Conservation (phyloP, 1,140 invertebrate genomes). For the Drosophila kohkoa region DNA sequence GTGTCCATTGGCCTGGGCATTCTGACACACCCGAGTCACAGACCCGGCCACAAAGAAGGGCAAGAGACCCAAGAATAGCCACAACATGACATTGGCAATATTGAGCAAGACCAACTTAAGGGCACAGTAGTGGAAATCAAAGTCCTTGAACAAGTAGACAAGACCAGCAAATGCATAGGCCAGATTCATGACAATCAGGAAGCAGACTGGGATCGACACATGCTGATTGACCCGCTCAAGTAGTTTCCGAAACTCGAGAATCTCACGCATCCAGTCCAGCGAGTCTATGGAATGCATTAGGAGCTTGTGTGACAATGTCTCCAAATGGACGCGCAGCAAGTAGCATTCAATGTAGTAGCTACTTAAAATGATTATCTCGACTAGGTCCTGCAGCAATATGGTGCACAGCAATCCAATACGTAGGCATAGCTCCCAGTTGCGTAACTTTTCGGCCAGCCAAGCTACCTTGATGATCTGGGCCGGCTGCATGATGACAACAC, state of each 20-base stretch:
- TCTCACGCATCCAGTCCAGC: constrained; percentile 92
- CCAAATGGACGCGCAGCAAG: constrained; percentile 89
- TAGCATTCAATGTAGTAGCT: constrained; percentile 93
- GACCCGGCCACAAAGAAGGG: constrained; percentile 91
- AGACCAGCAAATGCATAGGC: constrained; percentile 89
- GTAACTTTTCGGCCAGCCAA: constrained; percentile 53
- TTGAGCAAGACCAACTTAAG: constrained; percentile 87
- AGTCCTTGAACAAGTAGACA: constrained; percentile 88
- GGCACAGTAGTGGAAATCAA: constrained; percentile 84
- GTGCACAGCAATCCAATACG: constrained; percentile 86
- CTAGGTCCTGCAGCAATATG: constrained; percentile 91
- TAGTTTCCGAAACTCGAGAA: constrained; percentile 91
- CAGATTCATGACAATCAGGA: constrained; percentile 90
- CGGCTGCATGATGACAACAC: constrained; percentile 86
- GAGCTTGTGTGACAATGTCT: constrained; percentile 89
- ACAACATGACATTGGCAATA: constrained; percentile 88
- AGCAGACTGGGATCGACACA: constrained; percentile 89
- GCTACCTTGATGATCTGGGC: constrained; percentile 85
- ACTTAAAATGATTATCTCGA: constrained; percentile 91
- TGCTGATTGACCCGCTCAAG: constrained; percentile 91
- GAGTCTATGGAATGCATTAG: constrained; percentile 89
- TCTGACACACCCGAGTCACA: constrained; percentile 90
- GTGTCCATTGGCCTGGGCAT: constrained; percentile 90
- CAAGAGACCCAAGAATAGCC: constrained; percentile 88
- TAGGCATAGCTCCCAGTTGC: constrained; percentile 86